Evolutionary conservation across 2,888 invertebrate species (phyloP).

Genomic region (Ceratothoa steindachneri): DNA sequence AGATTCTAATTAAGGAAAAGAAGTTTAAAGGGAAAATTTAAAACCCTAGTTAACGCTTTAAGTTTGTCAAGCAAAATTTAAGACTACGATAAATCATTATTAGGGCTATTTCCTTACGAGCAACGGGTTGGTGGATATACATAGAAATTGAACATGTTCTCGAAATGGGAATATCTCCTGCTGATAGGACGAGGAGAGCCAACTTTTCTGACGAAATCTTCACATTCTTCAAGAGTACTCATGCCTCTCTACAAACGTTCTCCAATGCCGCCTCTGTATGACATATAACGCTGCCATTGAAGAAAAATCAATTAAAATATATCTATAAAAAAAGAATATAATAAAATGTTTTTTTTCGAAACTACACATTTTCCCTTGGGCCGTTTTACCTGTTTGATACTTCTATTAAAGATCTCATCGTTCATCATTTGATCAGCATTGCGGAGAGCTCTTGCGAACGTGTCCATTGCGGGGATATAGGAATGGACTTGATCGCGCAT

Average conservation of each 20-base stretch:
- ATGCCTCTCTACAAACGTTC: conserved; percentile 37
- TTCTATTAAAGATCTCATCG: conserved; percentile 36
- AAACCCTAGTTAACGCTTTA: no score
- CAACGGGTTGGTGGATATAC: background rate
- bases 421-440: conserved; percentile 32
- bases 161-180: conserved; percentile 31
- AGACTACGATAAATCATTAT: no score
- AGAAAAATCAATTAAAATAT: no score
- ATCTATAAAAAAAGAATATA: no score
- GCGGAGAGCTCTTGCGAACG: conserved; percentile 39
- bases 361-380: no score
- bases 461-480: conserved; percentile 45
- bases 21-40: no score
- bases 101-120: no score
- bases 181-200: conserved; percentile 33
- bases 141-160: conserved; percentile 20
- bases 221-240: conserved; percentile 40
- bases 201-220: conserved; percentile 38
- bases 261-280: conserved; percentile 52
- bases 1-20: no score
- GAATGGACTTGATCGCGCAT: conserved; percentile 39
- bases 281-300: conserved; percentile 30
- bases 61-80: no score
- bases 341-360: no score
- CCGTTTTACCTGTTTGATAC: conserved; percentile 39